Conservation (phyloP, 2,113 vertebrate genomes). For the Antechinus stuartii region DNA sequence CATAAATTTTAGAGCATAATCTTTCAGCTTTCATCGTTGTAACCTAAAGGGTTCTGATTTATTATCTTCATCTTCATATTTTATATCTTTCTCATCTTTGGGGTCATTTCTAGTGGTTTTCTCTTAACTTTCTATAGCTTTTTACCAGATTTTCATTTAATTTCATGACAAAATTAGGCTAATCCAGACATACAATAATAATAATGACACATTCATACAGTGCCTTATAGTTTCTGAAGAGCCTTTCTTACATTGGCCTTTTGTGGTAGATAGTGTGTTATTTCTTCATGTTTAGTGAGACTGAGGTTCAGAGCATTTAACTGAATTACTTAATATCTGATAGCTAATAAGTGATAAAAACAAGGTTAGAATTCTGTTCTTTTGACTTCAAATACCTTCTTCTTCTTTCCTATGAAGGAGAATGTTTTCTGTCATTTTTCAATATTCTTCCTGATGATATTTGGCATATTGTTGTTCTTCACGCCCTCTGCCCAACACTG, state of each 20-base stretch:
- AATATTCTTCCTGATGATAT: neutral
- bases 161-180: neutral
- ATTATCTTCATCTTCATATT: neutral
- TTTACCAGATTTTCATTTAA: neutral
- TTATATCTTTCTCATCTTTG: neutral
- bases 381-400: neutral
- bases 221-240: neutral
- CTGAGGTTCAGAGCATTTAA: neutral
- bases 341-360: neutral
- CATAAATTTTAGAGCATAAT: neutral
- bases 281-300: neutral
- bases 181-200: neutral
- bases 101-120: neutral
- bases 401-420: neutral
- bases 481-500: neutral
- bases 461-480: neutral
- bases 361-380: neutral
- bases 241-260: neutral
- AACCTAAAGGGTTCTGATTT: neutral
- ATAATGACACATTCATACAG: neutral
- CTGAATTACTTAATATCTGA: neutral
- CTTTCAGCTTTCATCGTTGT: neutral
- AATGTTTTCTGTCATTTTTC: neutral
- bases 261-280: neutral
- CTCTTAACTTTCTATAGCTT: neutral